Percentiles rank a stretch among this genome's conserved stretches.
phyloP scores from a whole-genome alignment of 2,888 invertebrate genomes.

The Malthinus seriepunctatus region DNA sequence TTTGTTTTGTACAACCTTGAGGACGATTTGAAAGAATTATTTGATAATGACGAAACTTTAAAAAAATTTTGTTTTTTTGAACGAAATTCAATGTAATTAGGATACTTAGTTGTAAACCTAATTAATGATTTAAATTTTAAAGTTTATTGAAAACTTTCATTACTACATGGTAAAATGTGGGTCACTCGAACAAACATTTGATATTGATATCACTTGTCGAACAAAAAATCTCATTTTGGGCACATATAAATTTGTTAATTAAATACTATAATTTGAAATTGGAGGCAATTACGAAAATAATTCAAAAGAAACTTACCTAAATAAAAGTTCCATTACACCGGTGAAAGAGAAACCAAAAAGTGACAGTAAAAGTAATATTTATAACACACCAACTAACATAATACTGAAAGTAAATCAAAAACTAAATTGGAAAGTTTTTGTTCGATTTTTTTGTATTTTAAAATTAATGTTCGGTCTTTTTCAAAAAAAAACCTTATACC shows the following conservation, averaged over 20 bases:
- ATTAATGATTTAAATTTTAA: background rate
- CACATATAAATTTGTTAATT: background rate
- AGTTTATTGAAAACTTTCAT: constrained; percentile 3
- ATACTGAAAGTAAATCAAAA: background rate
- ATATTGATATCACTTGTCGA: background rate
- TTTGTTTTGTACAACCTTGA: too few relatives aligned
- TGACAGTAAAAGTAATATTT: background rate
- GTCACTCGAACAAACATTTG: constrained; percentile 4
- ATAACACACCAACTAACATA: constrained; percentile 15
- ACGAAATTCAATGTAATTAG: too few relatives aligned
- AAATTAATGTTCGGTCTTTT: background rate
- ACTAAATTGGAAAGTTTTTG: background rate
- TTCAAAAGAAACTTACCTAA: constrained; percentile 14
- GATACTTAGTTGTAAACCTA: too few relatives aligned
- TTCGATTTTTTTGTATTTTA: too few relatives aligned
- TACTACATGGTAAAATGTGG: background rate
- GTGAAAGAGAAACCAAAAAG: constrained; percentile 3
- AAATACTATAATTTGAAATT: background rate
- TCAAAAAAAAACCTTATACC: background rate
- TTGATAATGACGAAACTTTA: too few relatives aligned
- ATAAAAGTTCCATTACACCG: constrained; percentile 14
- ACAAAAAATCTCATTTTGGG: background rate
- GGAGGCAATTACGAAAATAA: too few relatives aligned
- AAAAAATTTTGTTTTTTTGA: too few relatives aligned
- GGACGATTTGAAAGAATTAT: too few relatives aligned